phyloP scores from a whole-genome alignment of 30 jellyfish, hydroid and myxozoan genomes.

The Cassiopea xamachana region DNA sequence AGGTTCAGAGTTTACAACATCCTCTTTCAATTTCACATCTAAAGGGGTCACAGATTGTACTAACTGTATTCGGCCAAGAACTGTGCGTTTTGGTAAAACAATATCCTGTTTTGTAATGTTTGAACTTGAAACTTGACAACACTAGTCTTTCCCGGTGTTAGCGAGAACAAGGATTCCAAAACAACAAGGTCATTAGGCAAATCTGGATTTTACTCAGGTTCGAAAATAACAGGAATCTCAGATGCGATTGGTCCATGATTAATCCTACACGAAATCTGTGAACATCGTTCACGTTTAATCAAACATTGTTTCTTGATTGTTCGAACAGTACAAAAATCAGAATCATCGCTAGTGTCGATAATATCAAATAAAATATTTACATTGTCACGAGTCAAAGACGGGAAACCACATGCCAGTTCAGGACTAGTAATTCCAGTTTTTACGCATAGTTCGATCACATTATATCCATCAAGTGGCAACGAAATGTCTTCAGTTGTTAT shows the following conservation, averaged over 20 bases:
- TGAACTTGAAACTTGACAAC: slow-evolving; percentile 43
- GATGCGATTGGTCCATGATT: slow-evolving; percentile 5
- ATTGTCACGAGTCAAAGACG: background rate
- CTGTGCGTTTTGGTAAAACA: slow-evolving; percentile 55
- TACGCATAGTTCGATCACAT: slow-evolving; percentile 45
- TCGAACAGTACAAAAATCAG: background rate
- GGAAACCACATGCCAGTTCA: slow-evolving; percentile 5
- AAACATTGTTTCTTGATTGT: slow-evolving; percentile 7
- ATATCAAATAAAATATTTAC: background rate
- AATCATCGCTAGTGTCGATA: background rate
- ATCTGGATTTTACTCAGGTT: background rate
- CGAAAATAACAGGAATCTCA: slow-evolving; percentile 7
- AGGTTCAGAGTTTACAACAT: background rate
- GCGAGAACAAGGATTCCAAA: slow-evolving; percentile 27
- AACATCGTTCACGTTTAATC: background rate
- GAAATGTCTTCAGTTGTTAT: slow-evolving; percentile 10
- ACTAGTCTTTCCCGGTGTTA: slow-evolving; percentile 37
- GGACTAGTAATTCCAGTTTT: background rate
- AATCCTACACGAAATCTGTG: slow-evolving; percentile 9
- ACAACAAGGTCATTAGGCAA: slow-evolving; percentile 44
- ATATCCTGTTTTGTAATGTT: slow-evolving; percentile 47
- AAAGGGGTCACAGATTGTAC: slow-evolving; percentile 65
- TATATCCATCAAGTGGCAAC: slow-evolving; percentile 41
- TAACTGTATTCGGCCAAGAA: slow-evolving; percentile 37
- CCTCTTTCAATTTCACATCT: background rate